phyloP scores from a whole-genome alignment of 2,113 vertebrate genomes.

The Oncorhynchus clarkii region DNA sequence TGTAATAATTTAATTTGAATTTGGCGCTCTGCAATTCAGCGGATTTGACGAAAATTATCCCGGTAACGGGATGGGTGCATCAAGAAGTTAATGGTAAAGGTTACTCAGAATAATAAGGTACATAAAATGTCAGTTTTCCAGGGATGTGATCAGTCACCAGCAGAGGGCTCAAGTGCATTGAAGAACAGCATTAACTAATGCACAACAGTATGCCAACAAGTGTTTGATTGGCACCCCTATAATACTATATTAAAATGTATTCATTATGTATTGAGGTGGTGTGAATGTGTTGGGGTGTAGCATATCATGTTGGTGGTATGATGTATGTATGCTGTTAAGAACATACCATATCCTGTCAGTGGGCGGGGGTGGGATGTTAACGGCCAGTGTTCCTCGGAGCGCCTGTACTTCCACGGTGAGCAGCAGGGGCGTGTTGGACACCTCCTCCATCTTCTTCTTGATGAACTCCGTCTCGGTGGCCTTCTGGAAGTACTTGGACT shows the following conservation, averaged over 20 bases:
- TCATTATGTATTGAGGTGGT: too few species aligned
- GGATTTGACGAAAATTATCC: too few species aligned
- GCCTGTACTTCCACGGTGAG: slow-evolving; percentile 94
- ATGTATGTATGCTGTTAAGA: not conserved
- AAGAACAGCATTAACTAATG: not conserved
- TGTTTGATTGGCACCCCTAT: too few species aligned
- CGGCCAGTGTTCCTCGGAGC: slow-evolving; percentile 84
- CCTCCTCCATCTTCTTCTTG: slow-evolving; percentile 97
- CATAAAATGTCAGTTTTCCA: not conserved
- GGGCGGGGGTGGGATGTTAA: slow-evolving; percentile 95
- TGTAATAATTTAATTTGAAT: too few species aligned
- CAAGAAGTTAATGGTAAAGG: not conserved
- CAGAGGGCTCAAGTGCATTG: slow-evolving; percentile 29
- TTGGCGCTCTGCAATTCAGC: too few species aligned
- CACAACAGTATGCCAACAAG: too few species aligned
- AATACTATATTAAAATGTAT: too few species aligned
- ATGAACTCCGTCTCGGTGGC: slow-evolving; percentile 97
- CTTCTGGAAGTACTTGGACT: slow-evolving; percentile 97
- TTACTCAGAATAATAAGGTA: not conserved
- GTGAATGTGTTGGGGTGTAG: not conserved
- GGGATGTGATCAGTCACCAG: slow-evolving; percentile 8
- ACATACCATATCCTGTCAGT: slow-evolving; percentile 94
- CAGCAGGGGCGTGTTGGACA: slow-evolving; percentile 93
- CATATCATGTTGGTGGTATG: slow-evolving; percentile 86
- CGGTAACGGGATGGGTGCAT: too few species aligned